Evolutionary conservation across 2,113 vertebrate species (phyloP).

Genomic region (Rissa tridactyla): DNA sequence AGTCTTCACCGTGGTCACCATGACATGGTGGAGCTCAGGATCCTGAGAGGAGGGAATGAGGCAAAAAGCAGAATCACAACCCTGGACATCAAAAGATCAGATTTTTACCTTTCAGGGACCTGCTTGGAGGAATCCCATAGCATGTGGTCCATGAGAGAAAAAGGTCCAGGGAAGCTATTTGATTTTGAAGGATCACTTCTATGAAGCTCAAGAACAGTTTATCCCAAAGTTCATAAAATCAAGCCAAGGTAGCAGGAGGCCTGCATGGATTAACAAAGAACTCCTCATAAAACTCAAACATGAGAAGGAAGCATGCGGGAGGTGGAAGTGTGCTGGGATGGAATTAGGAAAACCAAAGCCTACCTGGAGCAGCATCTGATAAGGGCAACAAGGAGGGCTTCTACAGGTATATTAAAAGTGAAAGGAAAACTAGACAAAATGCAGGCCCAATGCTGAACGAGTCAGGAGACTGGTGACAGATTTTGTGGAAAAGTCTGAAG

Average conservation of each 20-base stretch:
- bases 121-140: not conserved
- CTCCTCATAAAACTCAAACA: not conserved
- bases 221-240: not conserved
- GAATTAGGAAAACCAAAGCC: not conserved
- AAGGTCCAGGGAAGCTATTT: not conserved
- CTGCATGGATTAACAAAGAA: not conserved
- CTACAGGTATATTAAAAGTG: not conserved
- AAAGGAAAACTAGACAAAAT: not conserved
- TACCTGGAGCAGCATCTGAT: not conserved
- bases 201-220: not conserved
- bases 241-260: not conserved
- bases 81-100: not conserved
- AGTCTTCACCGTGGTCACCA: not conserved
- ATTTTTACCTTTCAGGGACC: not conserved
- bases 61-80: not conserved
- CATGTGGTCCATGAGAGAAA: not conserved
- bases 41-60: not conserved
- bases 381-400: not conserved
- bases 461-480: not conserved
- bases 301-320: fast-evolving
- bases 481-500: not conserved
- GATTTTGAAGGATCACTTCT: not conserved
- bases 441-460: fast-evolving
- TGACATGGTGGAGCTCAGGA: not conserved
- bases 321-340: not conserved